A percentile compares a stretch with the other conserved stretches of the same genome.
Conservation (phyloP, 2,113 vertebrate species). For the Elachura formosa region DNA sequence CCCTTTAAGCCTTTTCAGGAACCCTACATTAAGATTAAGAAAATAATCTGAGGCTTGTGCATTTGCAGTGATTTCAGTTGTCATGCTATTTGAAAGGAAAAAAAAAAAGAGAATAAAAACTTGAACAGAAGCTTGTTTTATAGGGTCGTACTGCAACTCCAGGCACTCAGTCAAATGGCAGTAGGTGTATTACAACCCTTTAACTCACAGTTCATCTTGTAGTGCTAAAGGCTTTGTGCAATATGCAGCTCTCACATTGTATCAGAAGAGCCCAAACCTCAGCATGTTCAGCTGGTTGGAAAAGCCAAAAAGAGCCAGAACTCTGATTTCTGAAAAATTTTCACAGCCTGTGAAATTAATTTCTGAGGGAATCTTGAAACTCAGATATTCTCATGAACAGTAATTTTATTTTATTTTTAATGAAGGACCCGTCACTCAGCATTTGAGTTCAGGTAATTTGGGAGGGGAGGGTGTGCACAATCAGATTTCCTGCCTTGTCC, state of each 20-base stretch:
- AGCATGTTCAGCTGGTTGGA: neutral
- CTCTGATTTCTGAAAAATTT: neutral
- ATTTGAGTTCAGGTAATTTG: neutral
- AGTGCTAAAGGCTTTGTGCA: neutral
- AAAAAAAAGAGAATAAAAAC: neutral
- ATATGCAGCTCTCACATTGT: neutral
- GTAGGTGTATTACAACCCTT: neutral
- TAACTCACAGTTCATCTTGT: neutral
- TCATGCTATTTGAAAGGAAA: accelerated
- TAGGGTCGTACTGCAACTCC: neutral
- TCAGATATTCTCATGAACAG: neutral
- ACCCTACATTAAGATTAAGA: neutral
- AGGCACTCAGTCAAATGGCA: neutral
- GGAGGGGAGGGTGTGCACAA: too few species aligned
- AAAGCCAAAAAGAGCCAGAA: neutral
- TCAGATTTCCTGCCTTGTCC: neutral
- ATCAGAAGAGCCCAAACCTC: neutral
- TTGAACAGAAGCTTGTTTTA: neutral
- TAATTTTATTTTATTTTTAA: neutral
- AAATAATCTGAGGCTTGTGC: neutral
- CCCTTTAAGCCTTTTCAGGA: neutral
- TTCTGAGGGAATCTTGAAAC: neutral
- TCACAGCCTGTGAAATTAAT: neutral
- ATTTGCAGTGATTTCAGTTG: neutral
- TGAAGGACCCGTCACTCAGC: neutral